These are phyloP conservation scores for Schizotus pectinicornis DNA, from an alignment of 2,888 invertebrate genomes.

Conservation along the genomic window DNA sequence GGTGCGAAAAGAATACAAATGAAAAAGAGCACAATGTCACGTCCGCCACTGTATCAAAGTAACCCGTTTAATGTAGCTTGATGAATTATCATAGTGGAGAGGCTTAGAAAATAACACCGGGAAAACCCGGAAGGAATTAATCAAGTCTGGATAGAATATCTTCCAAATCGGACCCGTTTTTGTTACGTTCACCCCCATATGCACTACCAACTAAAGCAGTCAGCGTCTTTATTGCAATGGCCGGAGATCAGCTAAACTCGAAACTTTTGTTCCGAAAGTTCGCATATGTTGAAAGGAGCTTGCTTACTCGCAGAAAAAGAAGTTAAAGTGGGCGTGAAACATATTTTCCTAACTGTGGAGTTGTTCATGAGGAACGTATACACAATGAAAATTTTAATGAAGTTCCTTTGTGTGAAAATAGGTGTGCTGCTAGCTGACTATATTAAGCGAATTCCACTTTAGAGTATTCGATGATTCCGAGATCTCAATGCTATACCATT, in stretches of 20 bases:
- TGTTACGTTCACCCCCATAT: too few relatives aligned
- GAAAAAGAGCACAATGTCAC: constrained; percentile 9
- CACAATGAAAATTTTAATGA: constrained; percentile 4
- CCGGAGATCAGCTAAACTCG: too few relatives aligned
- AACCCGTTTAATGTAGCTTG: constrained; percentile 6
- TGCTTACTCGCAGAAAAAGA: too few relatives aligned
- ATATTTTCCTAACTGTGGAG: background rate
- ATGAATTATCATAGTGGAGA: constrained; percentile 2
- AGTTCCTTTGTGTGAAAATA: background rate
- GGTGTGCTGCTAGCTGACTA: background rate
- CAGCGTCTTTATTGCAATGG: too few relatives aligned
- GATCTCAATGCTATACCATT: too few relatives aligned
- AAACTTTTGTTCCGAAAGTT: too few relatives aligned
- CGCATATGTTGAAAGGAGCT: too few relatives aligned
- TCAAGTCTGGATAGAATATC: background rate
- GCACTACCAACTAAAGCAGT: too few relatives aligned
- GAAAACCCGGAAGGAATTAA: background rate
- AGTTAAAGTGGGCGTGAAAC: too few relatives aligned
- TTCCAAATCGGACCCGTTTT: too few relatives aligned
- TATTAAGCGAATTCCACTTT: background rate
- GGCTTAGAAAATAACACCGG: background rate
- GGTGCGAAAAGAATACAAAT: constrained; percentile 14
- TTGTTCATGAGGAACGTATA: background rate
- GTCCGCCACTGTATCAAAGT: constrained; percentile 13
- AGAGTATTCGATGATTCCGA: background rate